Percentiles rank a stretch among this genome's conserved stretches.
phyloP scores from a whole-genome alignment of 1,140 invertebrate species.

The Aphaenogaster floridana region DNA sequence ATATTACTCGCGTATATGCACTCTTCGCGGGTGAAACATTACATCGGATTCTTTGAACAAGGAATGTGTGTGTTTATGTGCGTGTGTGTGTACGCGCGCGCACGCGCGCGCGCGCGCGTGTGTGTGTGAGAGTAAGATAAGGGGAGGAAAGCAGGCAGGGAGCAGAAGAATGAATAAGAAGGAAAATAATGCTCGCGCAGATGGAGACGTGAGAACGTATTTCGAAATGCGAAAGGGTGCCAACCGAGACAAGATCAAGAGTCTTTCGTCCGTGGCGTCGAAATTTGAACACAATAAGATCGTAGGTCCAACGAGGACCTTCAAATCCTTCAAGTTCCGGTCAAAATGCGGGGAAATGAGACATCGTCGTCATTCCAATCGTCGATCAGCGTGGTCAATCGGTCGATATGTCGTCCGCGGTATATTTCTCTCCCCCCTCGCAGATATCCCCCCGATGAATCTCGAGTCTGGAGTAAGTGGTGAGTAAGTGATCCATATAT shows the following conservation, averaged over 20 bases:
- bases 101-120: no score
- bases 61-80: no score
- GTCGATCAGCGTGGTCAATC: background rate
- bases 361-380: background rate
- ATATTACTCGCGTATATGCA: no score
- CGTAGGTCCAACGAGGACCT: background rate
- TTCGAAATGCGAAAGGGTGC: background rate
- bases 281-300: background rate
- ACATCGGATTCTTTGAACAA: background rate
- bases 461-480: conserved; percentile 60
- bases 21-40: no score
- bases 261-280: background rate
- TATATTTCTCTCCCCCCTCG: background rate
- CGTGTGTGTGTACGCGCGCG: no score
- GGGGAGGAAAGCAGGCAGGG: background rate
- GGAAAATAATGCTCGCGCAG: background rate
- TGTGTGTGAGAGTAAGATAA: background rate
- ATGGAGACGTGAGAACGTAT: background rate
- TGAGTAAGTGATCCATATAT: conserved; percentile 85
- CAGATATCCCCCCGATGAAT: background rate
- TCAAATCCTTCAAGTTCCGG: background rate
- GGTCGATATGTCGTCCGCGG: background rate
- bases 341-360: background rate
- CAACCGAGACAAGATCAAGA: background rate
- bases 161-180: background rate